Percentiles rank a stretch among this genome's conserved stretches.
Conservation (phyloP, 2,797 vertebrate species). For the Hemitrygon akajei region DNA sequence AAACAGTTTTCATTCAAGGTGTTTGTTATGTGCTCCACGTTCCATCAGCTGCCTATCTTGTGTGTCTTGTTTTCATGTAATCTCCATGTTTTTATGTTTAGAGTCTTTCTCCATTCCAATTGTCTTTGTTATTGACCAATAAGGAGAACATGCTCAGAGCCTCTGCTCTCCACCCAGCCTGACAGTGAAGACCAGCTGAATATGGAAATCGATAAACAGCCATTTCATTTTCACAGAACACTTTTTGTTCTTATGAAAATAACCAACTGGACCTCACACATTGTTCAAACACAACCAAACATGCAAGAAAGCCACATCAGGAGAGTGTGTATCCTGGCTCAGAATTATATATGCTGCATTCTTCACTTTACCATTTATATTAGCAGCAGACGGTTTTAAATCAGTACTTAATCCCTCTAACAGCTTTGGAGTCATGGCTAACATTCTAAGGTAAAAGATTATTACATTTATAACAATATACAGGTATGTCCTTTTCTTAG, state of each 20-base stretch:
- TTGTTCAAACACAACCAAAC: background rate
- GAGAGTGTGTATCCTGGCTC: background rate
- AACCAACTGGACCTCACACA: background rate
- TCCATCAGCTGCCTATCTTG: too few species aligned
- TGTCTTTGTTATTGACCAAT: too few species aligned
- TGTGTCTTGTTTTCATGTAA: background rate
- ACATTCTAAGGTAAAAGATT: background rate
- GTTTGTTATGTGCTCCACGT: too few species aligned
- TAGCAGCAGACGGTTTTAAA: background rate
- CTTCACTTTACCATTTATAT: background rate
- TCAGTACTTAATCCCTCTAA: background rate
- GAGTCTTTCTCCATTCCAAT: background rate
- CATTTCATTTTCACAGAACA: background rate
- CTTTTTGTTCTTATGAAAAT: background rate
- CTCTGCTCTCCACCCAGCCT: background rate
- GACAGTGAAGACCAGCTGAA: background rate
- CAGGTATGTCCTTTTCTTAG: too few species aligned
- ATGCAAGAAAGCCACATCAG: background rate
- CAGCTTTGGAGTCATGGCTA: background rate
- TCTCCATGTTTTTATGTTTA: background rate
- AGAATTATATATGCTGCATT: background rate
- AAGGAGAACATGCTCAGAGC: background rate
- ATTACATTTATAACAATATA: too few species aligned
- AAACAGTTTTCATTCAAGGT: background rate
- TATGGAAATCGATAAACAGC: background rate